Percentiles rank a stretch among this genome's conserved stretches.
These are phyloP conservation scores for Aporophyla lueneburgensis DNA, from an alignment of 2,888 invertebrate species.

Conservation along the genomic window DNA sequence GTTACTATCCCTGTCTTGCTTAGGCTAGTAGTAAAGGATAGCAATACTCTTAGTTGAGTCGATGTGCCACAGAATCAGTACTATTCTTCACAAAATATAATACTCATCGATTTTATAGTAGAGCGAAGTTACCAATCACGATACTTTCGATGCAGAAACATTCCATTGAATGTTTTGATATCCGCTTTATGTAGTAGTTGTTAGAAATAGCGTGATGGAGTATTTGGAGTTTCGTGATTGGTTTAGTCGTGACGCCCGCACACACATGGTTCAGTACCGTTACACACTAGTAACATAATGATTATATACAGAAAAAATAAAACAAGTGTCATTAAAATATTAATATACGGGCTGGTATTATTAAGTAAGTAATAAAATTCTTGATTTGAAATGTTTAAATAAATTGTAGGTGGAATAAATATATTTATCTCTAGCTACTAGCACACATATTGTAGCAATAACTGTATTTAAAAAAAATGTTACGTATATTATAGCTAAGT, in stretches of 20 bases:
- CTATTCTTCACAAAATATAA: slow-evolving; percentile 54
- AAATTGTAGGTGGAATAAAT: not conserved
- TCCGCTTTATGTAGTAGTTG: slow-evolving; percentile 50
- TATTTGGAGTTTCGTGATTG: slow-evolving; percentile 54
- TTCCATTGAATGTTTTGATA: slow-evolving; percentile 61
- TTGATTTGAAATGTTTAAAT: not conserved
- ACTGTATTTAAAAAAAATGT: not conserved
- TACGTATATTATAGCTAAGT: slow-evolving; percentile 1
- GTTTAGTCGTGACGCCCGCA: slow-evolving; percentile 30
- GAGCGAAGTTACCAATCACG: slow-evolving; percentile 44
- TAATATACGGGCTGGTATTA: not conserved
- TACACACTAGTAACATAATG: not conserved
- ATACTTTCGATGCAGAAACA: slow-evolving; percentile 44
- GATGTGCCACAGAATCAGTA: slow-evolving; percentile 6
- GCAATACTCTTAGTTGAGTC: slow-evolving; percentile 5
- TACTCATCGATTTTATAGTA: slow-evolving; percentile 52
- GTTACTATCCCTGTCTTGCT: not conserved
- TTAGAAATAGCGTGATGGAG: slow-evolving; percentile 58
- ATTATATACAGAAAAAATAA: not conserved
- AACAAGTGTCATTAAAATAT: not conserved
- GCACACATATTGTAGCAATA: not conserved
- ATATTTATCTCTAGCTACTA: not conserved
- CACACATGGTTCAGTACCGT: slow-evolving; percentile 7
- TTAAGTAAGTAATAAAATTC: not conserved
- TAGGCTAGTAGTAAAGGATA: not conserved